Evolutionary conservation across 2,888 invertebrate genomes (phyloP).

Genomic region (Lasioglossum zephyrum): DNA sequence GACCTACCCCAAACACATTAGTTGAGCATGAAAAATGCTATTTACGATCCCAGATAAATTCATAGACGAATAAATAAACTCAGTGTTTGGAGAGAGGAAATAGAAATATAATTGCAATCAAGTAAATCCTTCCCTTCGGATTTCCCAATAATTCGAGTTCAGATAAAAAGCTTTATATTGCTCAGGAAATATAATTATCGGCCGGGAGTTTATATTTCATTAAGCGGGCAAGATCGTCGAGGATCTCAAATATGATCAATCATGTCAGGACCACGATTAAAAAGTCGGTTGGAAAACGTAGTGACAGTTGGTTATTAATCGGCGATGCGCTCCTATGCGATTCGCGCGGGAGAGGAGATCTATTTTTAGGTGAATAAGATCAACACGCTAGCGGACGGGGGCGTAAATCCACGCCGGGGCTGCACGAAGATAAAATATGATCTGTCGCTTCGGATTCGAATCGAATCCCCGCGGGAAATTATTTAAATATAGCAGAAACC

Average conservation of each 20-base stretch:
- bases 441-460: constrained; percentile 30
- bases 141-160: background rate
- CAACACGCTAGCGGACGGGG: constrained; percentile 4
- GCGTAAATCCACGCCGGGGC: background rate
- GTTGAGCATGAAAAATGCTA: background rate
- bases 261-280: background rate
- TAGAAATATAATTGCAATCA: background rate
- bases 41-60: background rate
- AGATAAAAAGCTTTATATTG: background rate
- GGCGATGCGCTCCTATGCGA: background rate
- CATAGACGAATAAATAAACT: background rate
- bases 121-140: background rate
- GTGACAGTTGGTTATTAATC: constrained; percentile 10
- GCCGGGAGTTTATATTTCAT: background rate
- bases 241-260: background rate
- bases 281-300: background rate
- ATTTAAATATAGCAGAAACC: constrained; percentile 40
- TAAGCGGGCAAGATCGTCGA: background rate
- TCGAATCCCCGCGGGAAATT: constrained; percentile 55
- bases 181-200: background rate
- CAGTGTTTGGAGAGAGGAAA: background rate
- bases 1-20: background rate
- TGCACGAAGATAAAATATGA: constrained; percentile 16
- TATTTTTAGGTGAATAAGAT: background rate
- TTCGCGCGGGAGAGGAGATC: background rate